Evolutionary conservation across 2,888 invertebrate species (phyloP), one percentile per base, ranked within the genome.

Genomic region (Endomychus coccineus): DNA sequence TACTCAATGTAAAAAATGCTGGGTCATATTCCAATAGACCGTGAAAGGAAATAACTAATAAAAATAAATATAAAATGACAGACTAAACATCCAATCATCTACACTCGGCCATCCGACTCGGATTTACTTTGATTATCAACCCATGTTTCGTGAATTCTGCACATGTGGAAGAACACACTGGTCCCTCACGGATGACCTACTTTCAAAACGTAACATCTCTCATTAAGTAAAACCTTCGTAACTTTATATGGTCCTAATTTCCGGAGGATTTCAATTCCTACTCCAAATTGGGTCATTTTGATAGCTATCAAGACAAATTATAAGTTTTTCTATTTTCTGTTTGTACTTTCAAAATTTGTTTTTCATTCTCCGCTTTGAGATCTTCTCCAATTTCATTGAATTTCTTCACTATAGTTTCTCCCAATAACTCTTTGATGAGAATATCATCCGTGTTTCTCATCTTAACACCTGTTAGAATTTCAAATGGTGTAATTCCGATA

Each of bases 271-370:
- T 65, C 64, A 3, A 58, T 29, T 1, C 59, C 62, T 7, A 50
- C 40, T 2, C 55, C 59, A 46, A 58, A 58, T 35, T 63, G 59
- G 1, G 61, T 61, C 11, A 57, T 37, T 38, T 61, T 55, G 12
- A 62, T 61, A 1, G 59, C 59, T 1, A 62, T 58, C 12, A 54
- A 22, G 28, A 55, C 52, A 35, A 43, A 52, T 29, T 51, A 39
- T 27, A 44, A 39, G 29, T 41, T 41, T 28, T 55, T 51, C 28
- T 27, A 33, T 54, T 57, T 37, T 56, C 54, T 16, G 44, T 39
- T 16, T 48, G 48, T 7, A 44, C 27, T 12, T 44, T 39, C 9
- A 43, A 5, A 4, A 47, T 40, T 30, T 47, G 42, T 32, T 30
- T 25, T 37, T 44, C 48, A 12, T 31, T 22, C 19, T 33, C 25